Conservation (phyloP, 2,888 invertebrate species). For the Cheilosia grossa region DNA sequence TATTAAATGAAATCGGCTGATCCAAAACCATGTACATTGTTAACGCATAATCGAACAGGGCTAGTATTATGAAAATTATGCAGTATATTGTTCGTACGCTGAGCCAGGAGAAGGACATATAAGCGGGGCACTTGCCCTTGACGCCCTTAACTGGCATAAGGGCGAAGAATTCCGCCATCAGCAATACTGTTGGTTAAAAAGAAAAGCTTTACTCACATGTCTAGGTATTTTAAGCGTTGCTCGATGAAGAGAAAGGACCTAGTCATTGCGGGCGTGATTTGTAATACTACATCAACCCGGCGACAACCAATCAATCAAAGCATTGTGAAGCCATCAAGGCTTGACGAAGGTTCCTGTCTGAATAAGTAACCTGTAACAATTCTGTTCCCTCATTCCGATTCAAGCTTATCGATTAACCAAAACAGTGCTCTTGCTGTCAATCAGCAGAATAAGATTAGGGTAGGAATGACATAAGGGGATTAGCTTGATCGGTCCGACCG, state of each 20-base stretch:
- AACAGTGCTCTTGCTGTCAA: too few species aligned
- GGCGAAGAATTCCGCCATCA: conserved; percentile 84
- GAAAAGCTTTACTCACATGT: background rate
- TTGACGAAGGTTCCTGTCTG: too few species aligned
- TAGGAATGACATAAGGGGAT: too few species aligned
- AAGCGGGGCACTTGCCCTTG: conserved; percentile 82
- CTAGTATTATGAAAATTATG: conserved; percentile 76
- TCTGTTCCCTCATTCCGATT: too few species aligned
- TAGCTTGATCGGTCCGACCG: too few species aligned
- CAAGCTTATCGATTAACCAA: too few species aligned
- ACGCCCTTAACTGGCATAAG: conserved; percentile 85
- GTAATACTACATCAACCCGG: too few species aligned
- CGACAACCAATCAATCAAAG: too few species aligned
- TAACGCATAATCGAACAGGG: conserved; percentile 76
- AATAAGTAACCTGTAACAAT: too few species aligned
- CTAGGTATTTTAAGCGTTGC: background rate
- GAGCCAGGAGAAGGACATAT: conserved; percentile 82
- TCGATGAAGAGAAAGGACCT: background rate
- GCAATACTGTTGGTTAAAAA: conserved; percentile 78
- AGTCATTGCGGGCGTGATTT: background rate
- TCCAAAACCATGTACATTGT: conserved; percentile 78
- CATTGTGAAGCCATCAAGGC: too few species aligned
- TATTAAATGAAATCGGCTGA: conserved; percentile 79
- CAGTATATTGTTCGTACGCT: conserved; percentile 79
- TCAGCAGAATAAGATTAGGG: too few species aligned